These are phyloP conservation scores for Rhabdophis nuchalis DNA, from an alignment of 2,797 vertebrate genomes.

Conservation along the genomic window DNA sequence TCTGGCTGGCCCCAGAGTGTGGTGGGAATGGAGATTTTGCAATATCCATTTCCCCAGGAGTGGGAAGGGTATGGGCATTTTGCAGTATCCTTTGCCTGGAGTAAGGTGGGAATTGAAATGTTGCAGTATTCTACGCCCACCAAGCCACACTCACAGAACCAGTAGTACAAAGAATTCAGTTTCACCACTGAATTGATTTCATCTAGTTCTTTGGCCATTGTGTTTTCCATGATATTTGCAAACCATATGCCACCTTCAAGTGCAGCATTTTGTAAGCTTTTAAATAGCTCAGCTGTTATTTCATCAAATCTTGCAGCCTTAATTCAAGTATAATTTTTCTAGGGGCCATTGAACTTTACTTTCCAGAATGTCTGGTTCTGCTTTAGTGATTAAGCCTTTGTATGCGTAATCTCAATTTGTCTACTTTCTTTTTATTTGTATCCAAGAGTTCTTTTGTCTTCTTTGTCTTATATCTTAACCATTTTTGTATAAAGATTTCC, in stretches of 20 bases:
- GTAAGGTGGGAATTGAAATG: no score
- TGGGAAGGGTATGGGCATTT: no score
- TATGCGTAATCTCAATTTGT: neutral
- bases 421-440: neutral
- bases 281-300: neutral
- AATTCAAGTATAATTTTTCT: neutral
- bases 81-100: no score
- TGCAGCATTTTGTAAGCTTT: neutral
- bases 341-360: neutral
- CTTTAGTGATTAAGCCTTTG: neutral
- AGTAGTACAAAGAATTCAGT: no score
- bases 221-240: neutral
- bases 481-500: neutral
- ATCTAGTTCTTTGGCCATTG: neutral
- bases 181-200: neutral
- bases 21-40: no score
- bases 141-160: no score
- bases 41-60: no score
- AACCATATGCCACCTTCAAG: neutral
- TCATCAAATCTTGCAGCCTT: neutral
- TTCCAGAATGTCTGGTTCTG: neutral
- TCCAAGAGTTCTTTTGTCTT: neutral
- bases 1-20: no score
- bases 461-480: neutral
- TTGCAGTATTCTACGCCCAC: no score